These are phyloP conservation scores for Tolypeutes matacus DNA, from an alignment of 2,797 vertebrate genomes.

Conservation along the genomic window DNA sequence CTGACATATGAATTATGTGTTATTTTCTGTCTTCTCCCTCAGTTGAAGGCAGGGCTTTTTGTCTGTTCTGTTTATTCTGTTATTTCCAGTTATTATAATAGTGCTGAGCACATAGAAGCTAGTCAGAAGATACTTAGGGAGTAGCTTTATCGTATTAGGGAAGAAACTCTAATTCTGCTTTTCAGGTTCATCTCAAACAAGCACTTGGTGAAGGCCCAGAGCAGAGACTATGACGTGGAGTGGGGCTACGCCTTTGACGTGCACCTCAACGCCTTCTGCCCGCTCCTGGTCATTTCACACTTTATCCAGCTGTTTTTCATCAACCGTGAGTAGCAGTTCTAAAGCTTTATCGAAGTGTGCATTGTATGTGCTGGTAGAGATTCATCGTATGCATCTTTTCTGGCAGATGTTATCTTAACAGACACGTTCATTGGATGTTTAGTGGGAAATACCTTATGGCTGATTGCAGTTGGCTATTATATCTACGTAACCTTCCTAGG, in stretches of 20 bases:
- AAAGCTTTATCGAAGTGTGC: background rate
- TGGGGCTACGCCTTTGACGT: conserved; percentile 99
- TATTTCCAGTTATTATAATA: background rate
- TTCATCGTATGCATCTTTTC: conserved; percentile 57
- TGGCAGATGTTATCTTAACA: conserved; percentile 94
- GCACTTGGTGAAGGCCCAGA: conserved; percentile 95
- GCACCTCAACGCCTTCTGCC: conserved; percentile 98
- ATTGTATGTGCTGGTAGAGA: background rate
- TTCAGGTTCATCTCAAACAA: conserved; percentile 96
- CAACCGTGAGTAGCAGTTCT: conserved; percentile 93
- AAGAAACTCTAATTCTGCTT: conserved; percentile 49
- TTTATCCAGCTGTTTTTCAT: conserved; percentile 99
- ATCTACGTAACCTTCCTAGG: conserved; percentile 98
- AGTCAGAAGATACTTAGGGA: background rate
- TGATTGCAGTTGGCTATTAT: conserved; percentile 96
- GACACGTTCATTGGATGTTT: conserved; percentile 95
- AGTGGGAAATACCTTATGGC: conserved; percentile 96
- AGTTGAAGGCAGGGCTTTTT: background rate
- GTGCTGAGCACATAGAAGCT: background rate
- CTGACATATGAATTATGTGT: background rate
- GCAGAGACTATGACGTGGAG: conserved; percentile 95
- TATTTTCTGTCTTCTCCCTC: too few relatives aligned
- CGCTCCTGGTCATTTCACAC: conserved; percentile 97
- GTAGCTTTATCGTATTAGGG: background rate
- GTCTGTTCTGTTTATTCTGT: background rate